Percentiles rank a stretch among this genome's conserved stretches.
These are phyloP conservation scores for Mixornis gularis DNA, from an alignment of 2,113 vertebrate species.

Conservation along the genomic window DNA sequence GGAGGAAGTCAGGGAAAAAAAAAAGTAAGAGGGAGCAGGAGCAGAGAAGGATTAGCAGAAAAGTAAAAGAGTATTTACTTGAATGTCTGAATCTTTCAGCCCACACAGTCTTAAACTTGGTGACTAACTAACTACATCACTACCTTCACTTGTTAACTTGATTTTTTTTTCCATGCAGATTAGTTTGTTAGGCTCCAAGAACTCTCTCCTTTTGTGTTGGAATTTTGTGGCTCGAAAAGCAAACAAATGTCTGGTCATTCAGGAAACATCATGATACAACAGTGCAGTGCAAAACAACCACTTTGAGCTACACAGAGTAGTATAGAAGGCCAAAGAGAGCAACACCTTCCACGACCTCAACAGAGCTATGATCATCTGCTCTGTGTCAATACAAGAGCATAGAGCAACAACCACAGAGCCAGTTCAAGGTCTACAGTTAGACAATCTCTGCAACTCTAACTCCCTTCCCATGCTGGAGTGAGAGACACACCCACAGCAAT, in stretches of 20 bases:
- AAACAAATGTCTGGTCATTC: neutral
- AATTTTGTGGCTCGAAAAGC: neutral
- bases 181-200: neutral
- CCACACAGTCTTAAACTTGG: neutral
- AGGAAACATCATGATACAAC: neutral
- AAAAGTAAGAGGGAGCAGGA: neutral
- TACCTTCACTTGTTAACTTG: neutral
- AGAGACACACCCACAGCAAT: constrained; percentile 26
- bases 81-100: neutral
- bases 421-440: neutral
- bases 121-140: neutral
- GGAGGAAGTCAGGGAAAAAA: neutral
- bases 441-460: neutral
- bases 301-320: neutral
- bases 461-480: neutral
- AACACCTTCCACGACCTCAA: constrained; percentile 5
- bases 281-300: neutral
- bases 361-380: neutral
- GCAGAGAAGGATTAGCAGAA: constrained; percentile 11
- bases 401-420: neutral
- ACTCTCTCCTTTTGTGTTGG: neutral
- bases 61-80: constrained; percentile 15
- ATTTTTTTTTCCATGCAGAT: neutral
- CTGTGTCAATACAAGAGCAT: neutral
- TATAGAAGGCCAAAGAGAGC: neutral